Percentiles rank a stretch among this genome's conserved stretches.
Conservation (phyloP, 2,888 invertebrate species). For the Cactoblastis cactorum region DNA sequence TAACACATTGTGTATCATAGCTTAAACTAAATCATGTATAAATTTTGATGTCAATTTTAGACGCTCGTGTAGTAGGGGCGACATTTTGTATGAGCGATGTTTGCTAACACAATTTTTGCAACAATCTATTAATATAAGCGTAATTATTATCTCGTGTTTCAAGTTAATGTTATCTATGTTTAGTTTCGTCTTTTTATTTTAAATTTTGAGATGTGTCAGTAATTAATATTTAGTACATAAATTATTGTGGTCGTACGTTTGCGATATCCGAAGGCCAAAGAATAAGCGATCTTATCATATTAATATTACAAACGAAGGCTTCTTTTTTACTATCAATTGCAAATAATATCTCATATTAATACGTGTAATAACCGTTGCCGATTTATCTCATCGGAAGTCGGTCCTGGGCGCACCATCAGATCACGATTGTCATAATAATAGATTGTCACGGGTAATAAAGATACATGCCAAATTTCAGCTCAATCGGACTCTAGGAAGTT, state of each 20-base stretch:
- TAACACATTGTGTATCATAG: constrained; percentile 66
- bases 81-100: constrained; percentile 57
- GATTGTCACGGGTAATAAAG: too few relatives aligned
- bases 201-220: constrained; percentile 26
- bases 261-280: too few relatives aligned
- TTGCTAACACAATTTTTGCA: constrained; percentile 74
- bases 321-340: too few relatives aligned
- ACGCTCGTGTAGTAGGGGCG: constrained; percentile 51
- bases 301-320: too few relatives aligned
- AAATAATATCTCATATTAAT: too few relatives aligned
- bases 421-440: too few relatives aligned
- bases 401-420: too few relatives aligned
- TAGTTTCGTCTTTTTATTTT: constrained; percentile 46
- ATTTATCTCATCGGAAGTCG: too few relatives aligned
- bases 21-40: constrained; percentile 69
- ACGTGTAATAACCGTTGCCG: too few relatives aligned
- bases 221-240: constrained; percentile 22
- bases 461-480: too few relatives aligned
- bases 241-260: constrained; percentile 9
- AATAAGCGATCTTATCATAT: too few relatives aligned
- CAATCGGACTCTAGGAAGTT: too few relatives aligned
- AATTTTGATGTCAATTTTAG: constrained; percentile 77
- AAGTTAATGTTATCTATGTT: constrained; percentile 51
- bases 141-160: constrained; percentile 61
- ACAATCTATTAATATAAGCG: constrained; percentile 52